Base-by-base conservation (phyloP, 1,140 invertebrate species). In the Aethina tumida region DNA sequence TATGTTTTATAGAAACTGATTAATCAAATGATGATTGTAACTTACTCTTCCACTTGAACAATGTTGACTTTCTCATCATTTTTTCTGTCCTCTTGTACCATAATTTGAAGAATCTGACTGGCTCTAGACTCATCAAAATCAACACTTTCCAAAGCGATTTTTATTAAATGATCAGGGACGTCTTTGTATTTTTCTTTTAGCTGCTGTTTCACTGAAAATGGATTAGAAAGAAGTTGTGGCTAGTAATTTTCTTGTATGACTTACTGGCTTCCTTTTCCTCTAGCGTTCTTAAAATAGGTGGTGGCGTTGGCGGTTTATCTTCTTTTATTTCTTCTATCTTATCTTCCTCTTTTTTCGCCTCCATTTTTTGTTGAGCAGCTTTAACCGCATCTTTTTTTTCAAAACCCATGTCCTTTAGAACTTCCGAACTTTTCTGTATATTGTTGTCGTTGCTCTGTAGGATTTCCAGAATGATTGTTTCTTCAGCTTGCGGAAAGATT, bases 401-500 rank as follows among this genome's bases (percentile, higher is more conserved):
- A 59, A 85, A 89, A 0, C 88, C 87, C 70, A 88, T 73, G 10
- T 74, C 70, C 17, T 80, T 65, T 3, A 92, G 65, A 42, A 75
- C 78, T 51, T 89, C 82, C 1, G 84, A 84, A 8, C 85, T 82
- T 52, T 79, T 84, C 53, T 86, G 82, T 2, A 90, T 87, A 62
- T 90, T 91, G 53, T 89, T 89, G 45, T 91, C 86, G 47, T 83
- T 80, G 59, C 79, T 84, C 37, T 78, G 78, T 18, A 93, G 62
- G 35, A 88, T 70, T 58, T 92, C 87, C 29, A 91, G 66, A 5
- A 93, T 75, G 16, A 90, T 60, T n/a, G 83, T 86, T 60, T 91
- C 87, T 46, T 93, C 87, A 1, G 81, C 84, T 64, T 87, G 84
- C n/a, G 86, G 85, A 63, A 90, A 92, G 49, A 91, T 74, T 55